Evolutionary conservation across 2,888 invertebrate species (phyloP), one percentile per base, ranked within the genome.

Genomic region (Xylocampa areola): DNA sequence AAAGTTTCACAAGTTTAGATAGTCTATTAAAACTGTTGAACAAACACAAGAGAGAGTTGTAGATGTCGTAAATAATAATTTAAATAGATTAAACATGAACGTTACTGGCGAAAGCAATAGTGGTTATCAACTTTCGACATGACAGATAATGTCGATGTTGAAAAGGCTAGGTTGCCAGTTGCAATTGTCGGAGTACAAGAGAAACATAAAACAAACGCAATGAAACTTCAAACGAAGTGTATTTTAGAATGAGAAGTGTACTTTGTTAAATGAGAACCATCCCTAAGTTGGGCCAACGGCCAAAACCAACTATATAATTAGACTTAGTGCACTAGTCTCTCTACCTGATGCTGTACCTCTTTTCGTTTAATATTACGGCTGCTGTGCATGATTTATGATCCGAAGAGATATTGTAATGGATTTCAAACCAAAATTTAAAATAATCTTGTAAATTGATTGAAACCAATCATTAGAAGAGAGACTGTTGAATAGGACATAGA

Each of bases 231-330:
- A 59, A 68, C 45, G 30, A 49, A 19, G 36, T 52, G 21, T 52
- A 66, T 69, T 76, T 73, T 76, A 71, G 67, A 69, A 77, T 73
- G 60, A 67, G 55, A 67, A 70, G 48, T 58, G 55, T 44, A 67
- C 55, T 70, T 58, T 53, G 36, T 81, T 82, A 78, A 68, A 77
- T 73, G 69, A 73, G 74, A 62, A 70, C 68, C 83, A 84, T 80
- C 82, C 82, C 80, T 84, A 82, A 76, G 71, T 82, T 87, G 91
- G 92, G 86, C 79, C 72, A 77, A 64, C 77, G 78, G 92, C 92
- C 92, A 92, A 91, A 82, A 83, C 80, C 67, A 71, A 69, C 82
- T 81, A 86, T 92, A 92, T 92, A 90, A 91, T 91, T 92, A 92
- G 92, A 89, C 83, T 55, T 81, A 88, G 88, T 87, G 87, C 81